Percentiles rank a stretch among this genome's conserved stretches.
Evolutionary conservation across 2,797 vertebrate genomes (phyloP).

Genomic region (Alauda arvensis): DNA sequence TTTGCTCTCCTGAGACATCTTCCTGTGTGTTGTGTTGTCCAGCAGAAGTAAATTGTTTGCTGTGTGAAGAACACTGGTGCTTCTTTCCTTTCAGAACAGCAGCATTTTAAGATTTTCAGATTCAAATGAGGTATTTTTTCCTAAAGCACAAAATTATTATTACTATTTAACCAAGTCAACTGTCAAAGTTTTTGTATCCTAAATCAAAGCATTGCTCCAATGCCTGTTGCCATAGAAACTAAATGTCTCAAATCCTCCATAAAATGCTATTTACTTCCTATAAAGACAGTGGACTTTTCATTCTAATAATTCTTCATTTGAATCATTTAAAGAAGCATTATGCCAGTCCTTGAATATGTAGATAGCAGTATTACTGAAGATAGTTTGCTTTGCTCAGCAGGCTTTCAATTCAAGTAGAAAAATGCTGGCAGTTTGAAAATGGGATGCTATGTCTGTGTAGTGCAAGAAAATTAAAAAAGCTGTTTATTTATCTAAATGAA

Average conservation of each 20-base stretch:
- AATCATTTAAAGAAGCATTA: not conserved
- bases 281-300: not conserved
- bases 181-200: not conserved
- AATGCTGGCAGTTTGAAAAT: not conserved
- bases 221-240: not conserved
- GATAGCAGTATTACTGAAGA: not conserved
- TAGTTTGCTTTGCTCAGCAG: not conserved
- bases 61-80: not conserved
- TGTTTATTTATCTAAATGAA: not conserved
- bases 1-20: not conserved
- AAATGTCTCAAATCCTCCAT: not conserved
- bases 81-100: not conserved
- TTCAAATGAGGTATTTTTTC: not conserved
- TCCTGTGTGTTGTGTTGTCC: not conserved
- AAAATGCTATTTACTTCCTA: not conserved
- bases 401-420: not conserved
- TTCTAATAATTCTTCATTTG: not conserved
- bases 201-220: not conserved
- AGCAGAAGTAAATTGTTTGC: not conserved
- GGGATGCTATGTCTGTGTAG: not conserved
- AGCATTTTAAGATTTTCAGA: not conserved
- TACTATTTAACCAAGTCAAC: not conserved
- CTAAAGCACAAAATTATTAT: not conserved
- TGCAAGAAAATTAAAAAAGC: not conserved
- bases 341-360: not conserved